Conservation (phyloP, 2,797 vertebrate genomes). For the Enteromius anoplus region DNA sequence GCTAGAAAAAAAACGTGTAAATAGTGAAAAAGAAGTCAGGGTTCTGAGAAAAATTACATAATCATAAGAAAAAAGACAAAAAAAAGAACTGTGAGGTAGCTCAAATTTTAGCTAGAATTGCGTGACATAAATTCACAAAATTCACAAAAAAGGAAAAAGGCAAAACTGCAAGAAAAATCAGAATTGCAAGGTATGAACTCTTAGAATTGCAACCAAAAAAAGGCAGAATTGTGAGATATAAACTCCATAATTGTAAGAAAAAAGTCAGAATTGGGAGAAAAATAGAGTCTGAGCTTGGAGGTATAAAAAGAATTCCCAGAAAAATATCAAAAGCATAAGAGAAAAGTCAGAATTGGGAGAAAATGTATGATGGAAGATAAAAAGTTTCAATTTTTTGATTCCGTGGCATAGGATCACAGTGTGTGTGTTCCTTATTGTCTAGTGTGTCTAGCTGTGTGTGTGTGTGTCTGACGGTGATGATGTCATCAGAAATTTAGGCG, state of each 20-base stretch:
- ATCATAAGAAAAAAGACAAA: too few relatives aligned
- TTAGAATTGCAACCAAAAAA: neutral
- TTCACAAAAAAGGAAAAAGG: neutral
- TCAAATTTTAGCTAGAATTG: neutral
- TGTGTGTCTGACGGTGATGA: conserved; percentile 27
- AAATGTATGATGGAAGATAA: neutral
- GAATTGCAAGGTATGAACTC: too few relatives aligned
- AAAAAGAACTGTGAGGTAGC: too few relatives aligned
- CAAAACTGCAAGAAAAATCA: neutral
- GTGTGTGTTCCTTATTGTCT: neutral
- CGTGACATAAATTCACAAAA: neutral
- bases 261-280: too few relatives aligned
- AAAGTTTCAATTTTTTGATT: neutral
- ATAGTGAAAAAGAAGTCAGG: too few relatives aligned
- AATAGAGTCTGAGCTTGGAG: too few relatives aligned
- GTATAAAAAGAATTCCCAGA: neutral
- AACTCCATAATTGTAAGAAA: neutral
- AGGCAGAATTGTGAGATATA: neutral
- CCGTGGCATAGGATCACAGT: too few relatives aligned
- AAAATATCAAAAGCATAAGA: neutral
- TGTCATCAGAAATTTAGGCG: conserved; percentile 65
- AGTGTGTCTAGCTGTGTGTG: neutral
- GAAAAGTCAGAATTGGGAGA: neutral
- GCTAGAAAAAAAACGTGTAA: too few relatives aligned
- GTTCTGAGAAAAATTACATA: too few relatives aligned